Percentiles rank a stretch among this genome's conserved stretches.
Evolutionary conservation across 2,888 invertebrate species (phyloP).

Genomic region (Drosophila fulvimacula): DNA sequence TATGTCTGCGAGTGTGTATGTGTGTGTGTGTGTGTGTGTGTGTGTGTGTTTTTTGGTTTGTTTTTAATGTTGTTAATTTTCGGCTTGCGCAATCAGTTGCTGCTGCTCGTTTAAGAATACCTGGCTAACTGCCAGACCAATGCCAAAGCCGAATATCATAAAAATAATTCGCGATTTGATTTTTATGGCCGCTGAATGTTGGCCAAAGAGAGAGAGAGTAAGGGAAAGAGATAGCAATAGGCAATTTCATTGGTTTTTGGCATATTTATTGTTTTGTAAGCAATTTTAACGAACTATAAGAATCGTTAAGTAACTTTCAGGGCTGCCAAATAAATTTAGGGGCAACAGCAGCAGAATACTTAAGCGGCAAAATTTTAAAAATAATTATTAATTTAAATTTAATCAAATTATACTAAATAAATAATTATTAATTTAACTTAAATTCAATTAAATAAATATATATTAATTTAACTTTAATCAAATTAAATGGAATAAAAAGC

Average conservation of each 20-base stretch:
- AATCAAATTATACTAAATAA: too few relatives aligned
- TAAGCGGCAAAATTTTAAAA: too few relatives aligned
- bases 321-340: background rate
- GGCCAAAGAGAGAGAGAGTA: conserved; percentile 33
- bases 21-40: background rate
- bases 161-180: conserved; percentile 38
- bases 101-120: conserved; percentile 48
- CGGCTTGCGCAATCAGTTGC: conserved; percentile 27
- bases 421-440: too few relatives aligned
- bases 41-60: too few relatives aligned
- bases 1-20: background rate
- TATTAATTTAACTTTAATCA: too few relatives aligned
- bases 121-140: conserved; percentile 31
- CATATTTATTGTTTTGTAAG: conserved; percentile 30
- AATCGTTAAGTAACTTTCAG: background rate
- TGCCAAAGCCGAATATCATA: conserved; percentile 40
- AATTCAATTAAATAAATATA: too few relatives aligned
- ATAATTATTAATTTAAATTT: too few relatives aligned
- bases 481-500: too few relatives aligned
- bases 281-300: conserved; percentile 11
- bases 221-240: background rate
- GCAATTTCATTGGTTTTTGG: conserved; percentile 19
- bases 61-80: conserved; percentile 10
- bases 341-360: too few relatives aligned
- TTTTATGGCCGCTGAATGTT: conserved; percentile 58